Conservation (phyloP, 2,888 invertebrate species). For the Scaptomyza flava region DNA sequence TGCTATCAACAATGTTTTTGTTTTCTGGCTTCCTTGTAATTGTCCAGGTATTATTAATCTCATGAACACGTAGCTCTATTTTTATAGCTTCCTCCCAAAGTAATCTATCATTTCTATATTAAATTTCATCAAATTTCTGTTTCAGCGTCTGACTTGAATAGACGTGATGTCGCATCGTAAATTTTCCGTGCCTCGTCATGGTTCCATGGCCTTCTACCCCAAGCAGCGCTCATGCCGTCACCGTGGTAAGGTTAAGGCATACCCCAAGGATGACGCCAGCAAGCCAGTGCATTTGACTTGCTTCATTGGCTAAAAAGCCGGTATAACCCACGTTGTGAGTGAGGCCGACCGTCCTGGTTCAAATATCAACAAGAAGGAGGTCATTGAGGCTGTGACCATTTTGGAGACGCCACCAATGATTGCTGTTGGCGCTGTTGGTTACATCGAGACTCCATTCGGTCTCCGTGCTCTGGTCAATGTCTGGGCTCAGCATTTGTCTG, state of each 20-base stretch:
- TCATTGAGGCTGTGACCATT: constrained; percentile 99
- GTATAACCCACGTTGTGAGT: constrained; percentile 99
- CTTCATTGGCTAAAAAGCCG: constrained; percentile 99
- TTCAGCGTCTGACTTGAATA: too few species aligned
- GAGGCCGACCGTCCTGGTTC: constrained; percentile 99
- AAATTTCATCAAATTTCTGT: too few species aligned
- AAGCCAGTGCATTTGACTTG: constrained; percentile 99
- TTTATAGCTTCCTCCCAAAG: too few species aligned
- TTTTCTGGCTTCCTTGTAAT: too few species aligned
- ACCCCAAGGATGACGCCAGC: constrained; percentile 98
- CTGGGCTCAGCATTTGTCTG: constrained; percentile 99
- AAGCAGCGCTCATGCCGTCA: constrained; percentile 98
- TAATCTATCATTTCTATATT: too few species aligned
- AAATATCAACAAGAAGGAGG: constrained; percentile 99
- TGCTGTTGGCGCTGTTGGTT: constrained; percentile 98
- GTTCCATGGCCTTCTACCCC: constrained; percentile 99
- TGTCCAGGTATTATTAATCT: too few species aligned
- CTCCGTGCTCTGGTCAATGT: constrained; percentile 97
- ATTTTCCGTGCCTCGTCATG: constrained; percentile 99
- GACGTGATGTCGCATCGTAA: constrained; percentile 99
- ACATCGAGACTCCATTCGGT: constrained; percentile 99
- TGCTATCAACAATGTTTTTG: too few species aligned
- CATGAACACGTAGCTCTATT: too few species aligned
- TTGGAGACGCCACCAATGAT: constrained; percentile 99
- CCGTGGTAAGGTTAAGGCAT: constrained; percentile 99